phyloP scores from a whole-genome alignment of 2,797 vertebrate genomes.

The Acrossocheilus wenchowensis region DNA sequence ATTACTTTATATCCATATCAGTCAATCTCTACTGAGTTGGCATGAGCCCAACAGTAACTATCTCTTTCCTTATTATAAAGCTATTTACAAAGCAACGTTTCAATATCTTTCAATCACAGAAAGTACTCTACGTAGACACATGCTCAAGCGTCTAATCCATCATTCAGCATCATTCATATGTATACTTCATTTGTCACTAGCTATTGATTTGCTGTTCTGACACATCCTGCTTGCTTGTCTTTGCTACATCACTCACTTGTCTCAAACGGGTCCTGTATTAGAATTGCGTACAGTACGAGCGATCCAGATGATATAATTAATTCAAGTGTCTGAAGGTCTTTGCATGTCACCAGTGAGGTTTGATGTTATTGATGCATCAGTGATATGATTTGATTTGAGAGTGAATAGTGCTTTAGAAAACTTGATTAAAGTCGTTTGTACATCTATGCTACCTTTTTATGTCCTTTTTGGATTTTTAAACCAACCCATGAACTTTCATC shows the following conservation, averaged over 20 bases:
- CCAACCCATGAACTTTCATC: not conserved
- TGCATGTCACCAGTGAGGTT: not conserved
- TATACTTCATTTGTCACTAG: conserved; percentile 35
- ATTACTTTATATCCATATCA: conserved; percentile 30
- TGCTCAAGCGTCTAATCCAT: no score
- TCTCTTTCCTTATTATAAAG: conserved; percentile 24
- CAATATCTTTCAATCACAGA: conserved; percentile 26
- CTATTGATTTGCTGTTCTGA: conserved; percentile 26
- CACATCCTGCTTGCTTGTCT: not conserved
- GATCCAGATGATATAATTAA: no score
- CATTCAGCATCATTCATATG: not conserved
- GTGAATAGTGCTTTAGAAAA: not conserved
- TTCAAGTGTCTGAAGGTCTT: not conserved
- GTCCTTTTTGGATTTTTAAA: not conserved
- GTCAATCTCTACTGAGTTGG: conserved; percentile 21
- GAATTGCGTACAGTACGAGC: no score
- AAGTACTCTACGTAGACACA: not conserved
- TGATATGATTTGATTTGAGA: not conserved
- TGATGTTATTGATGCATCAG: not conserved
- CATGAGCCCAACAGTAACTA: not conserved
- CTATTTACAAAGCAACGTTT: conserved; percentile 18
- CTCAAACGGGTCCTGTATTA: not conserved
- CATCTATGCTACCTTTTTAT: not conserved
- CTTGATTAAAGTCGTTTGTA: not conserved
- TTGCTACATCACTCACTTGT: conserved; percentile 8